phyloP scores from a whole-genome alignment of 2,888 invertebrate species.

The Drosophila koepferae region DNA sequence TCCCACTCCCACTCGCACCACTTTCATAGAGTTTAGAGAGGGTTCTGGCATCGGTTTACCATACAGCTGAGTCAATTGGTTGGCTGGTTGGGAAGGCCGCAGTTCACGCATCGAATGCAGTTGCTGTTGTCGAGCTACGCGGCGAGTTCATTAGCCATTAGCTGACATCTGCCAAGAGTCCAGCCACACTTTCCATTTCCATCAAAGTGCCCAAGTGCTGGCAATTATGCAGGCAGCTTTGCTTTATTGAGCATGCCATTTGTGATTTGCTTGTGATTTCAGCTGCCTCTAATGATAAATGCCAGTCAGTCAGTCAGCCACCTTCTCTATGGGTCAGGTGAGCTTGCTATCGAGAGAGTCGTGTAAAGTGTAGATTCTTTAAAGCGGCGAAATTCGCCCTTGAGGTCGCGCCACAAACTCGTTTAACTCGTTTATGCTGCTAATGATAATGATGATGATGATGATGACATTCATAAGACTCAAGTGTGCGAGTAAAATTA shows the following conservation, averaged over 20 bases:
- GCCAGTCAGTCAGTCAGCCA: neutral
- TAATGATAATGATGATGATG: conserved; percentile 12
- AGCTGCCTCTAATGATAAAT: conserved; percentile 44
- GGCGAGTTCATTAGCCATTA: conserved; percentile 41
- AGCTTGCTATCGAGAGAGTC: neutral
- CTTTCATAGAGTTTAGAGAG: neutral
- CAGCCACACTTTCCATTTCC: conserved; percentile 53
- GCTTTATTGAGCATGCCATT: conserved; percentile 18
- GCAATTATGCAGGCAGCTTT: conserved; percentile 56
- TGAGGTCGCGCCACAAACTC: conserved; percentile 54
- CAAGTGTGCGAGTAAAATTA: conserved; percentile 14
- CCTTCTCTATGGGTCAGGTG: conserved; percentile 7
- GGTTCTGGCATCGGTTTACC: conserved; percentile 49
- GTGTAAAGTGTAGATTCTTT: conserved; percentile 43
- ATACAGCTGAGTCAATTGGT: neutral
- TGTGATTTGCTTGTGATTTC: conserved; percentile 45
- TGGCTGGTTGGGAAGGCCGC: conserved; percentile 36
- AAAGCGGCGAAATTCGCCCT: conserved; percentile 47
- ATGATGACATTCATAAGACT: conserved; percentile 44
- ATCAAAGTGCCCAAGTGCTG: conserved; percentile 7
- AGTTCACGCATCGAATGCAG: conserved; percentile 36
- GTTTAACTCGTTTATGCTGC: conserved; percentile 63
- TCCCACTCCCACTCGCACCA: neutral
- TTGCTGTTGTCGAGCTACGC: conserved; percentile 23
- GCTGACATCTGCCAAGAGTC: conserved; percentile 12